Conservation (phyloP, 2,888 invertebrate genomes). For the Zygothrica quintamaculata region DNA sequence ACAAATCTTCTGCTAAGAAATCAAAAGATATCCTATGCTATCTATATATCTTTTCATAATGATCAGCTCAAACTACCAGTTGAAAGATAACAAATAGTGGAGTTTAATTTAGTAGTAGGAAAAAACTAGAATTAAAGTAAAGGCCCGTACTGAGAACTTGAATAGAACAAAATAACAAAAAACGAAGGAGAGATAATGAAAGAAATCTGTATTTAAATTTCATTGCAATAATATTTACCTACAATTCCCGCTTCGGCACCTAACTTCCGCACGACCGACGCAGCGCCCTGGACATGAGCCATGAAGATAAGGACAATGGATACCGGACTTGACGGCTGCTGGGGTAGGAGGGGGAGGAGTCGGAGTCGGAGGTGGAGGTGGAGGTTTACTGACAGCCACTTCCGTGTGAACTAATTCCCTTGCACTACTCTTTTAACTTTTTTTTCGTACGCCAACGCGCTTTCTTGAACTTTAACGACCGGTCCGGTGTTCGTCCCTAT, state of each 20-base stretch:
- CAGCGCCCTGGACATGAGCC: conserved; percentile 20
- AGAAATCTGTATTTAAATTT: conserved; percentile 75
- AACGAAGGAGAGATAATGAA: conserved; percentile 63
- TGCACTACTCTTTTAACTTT: conserved; percentile 60
- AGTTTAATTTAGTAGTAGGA: too few species aligned
- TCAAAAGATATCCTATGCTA: conserved; percentile 3
- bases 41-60: too few species aligned
- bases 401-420: conserved; percentile 79
- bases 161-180: conserved; percentile 19
- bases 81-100: too few species aligned
- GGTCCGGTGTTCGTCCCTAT: conserved; percentile 1
- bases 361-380: not conserved
- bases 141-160: conserved; percentile 2
- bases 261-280: conserved; percentile 70
- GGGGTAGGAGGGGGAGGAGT: not conserved
- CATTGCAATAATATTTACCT: conserved; percentile 76
- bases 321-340: not conserved
- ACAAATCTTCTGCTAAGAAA: conserved; percentile 3
- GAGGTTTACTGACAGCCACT: conserved; percentile 52
- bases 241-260: conserved; percentile 74
- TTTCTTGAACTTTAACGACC: conserved; percentile 65
- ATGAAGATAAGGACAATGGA: conserved; percentile 15
- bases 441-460: conserved; percentile 36
- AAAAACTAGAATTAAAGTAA: too few species aligned
- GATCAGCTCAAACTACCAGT: too few species aligned